Evolutionary conservation across 2,113 vertebrate species (phyloP).

Genomic region (Prunella fulvescens): DNA sequence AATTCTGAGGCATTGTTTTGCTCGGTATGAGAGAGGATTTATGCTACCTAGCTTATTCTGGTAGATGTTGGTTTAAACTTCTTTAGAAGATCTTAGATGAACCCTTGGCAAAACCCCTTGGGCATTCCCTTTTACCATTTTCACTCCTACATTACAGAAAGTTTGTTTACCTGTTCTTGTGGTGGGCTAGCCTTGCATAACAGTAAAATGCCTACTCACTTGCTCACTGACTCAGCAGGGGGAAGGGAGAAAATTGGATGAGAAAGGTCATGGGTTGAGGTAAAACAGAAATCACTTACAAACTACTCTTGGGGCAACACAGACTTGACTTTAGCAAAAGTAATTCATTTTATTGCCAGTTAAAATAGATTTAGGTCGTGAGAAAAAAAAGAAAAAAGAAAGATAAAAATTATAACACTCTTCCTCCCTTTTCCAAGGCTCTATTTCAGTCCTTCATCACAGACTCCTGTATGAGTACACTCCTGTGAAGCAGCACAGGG

Average conservation of each 20-base stretch:
- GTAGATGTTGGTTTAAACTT: background rate
- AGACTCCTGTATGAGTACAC: background rate
- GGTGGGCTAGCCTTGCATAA: background rate
- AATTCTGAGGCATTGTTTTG: background rate
- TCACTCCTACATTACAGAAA: background rate
- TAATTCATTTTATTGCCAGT: background rate
- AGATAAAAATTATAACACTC: background rate
- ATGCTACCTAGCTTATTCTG: background rate
- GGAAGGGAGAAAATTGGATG: background rate
- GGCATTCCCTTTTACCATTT: background rate
- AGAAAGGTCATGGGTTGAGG: background rate
- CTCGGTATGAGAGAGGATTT: background rate
- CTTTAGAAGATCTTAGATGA: background rate
- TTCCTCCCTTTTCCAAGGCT: background rate
- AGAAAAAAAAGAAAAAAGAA: background rate
- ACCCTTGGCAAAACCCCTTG: background rate
- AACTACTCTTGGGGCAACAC: background rate
- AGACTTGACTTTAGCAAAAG: background rate
- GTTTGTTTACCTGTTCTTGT: background rate
- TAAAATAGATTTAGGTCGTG: background rate
- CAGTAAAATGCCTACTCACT: background rate
- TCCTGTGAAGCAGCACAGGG: fast-evolving
- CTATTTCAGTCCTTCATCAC: background rate
- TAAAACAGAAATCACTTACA: background rate
- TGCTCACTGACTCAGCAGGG: background rate